Base-by-base conservation (phyloP, 2,113 vertebrate genomes). In the Melanocharis versteri region DNA sequence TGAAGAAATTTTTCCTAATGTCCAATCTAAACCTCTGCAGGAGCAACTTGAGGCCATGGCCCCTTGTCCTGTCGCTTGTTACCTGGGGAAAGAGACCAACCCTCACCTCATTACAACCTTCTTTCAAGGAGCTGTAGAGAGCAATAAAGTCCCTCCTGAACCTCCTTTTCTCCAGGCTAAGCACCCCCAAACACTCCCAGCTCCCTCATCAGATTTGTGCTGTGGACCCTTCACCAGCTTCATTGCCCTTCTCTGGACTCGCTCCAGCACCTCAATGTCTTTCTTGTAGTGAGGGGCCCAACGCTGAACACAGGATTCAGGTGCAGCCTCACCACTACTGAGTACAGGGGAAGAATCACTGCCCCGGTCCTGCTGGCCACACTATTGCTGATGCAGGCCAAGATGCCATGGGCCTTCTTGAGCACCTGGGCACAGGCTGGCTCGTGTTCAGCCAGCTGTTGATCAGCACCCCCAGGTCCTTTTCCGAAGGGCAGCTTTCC, bases 231-330 rank as follows among this genome's bases (percentile, higher is more conserved):
- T 76, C 40, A 10, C 21, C 70, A 54, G 17, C 17, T 69, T 11
- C 0, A 0, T 20, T 76, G 31, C 18, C 2, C 4, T 69, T 62
- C 54, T 40, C n/a, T 76, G 35, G 8, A 48, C 15, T 5, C 22
- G 2, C 5, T 33, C 26, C 26, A 37, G 60, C 1, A 20, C 12
- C 12, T 61, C 61, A 27, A 3, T 54, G 30, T 76, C n/a, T 21
- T 39, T 30, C 21, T 60, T 69, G 47, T 35, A 35, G 54, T 48
- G 35, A 39, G 19, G 15, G 8, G 10, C 62, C 35, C n/a, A 35
- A 35, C 61, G 30, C 24, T 53, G 45, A 47, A 1, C 17, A 4
- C 47, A 62, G 31, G 62, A 42, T 61, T 76, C 3, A 5, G 11
- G 8, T 54, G 12, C 21, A 37, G 11, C 15, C 30, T 69, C 18